Base-by-base conservation (phyloP, 2,797 vertebrate genomes). In the Lophius americanus region DNA sequence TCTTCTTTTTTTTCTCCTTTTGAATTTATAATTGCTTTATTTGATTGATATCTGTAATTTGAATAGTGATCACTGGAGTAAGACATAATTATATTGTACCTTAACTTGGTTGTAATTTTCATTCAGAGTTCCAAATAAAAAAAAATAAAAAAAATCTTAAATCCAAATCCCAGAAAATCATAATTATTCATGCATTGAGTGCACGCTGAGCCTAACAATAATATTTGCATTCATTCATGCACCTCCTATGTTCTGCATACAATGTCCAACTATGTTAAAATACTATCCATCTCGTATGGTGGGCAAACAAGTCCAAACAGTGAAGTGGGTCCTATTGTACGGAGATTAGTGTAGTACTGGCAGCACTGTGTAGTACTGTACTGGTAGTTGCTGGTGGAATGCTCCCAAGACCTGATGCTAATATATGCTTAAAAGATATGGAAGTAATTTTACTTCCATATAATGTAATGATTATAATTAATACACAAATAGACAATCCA, bases 1-100 rank as follows among this genome's bases (percentile, higher is more conserved):
- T 64, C 49, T 54, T 12, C 6, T 52, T 39, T 55, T 49, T 57
- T 64, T 55, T 49, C 53, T 64, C n/a, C 43, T 41, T 55, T 59
- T 44, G 41, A 12, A 13, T 3, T 36, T 47, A 44, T 38, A 62
- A 69, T 66, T 60, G 23, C 0, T 46, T 68, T 42, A 58, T 62
- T 41, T 44, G 23, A 64, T 73, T 35, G 7, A 2, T 44, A 68
- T 76, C 35, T 64, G n/a, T 51, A 37, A 42, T 8, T 14, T 49
- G 36, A 57, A 59, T n/a, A 47, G 12, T 51, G 46, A 39, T 63
- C 49, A 41, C 6, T 64, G n/a, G 5, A 64, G 48, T 36, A 35
- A 9, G 10, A 57, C 33, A 49, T 60, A 38, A 52, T 46, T 2
- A 38, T 49, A 32, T 64, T 73, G 39, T 3, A 35, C 41, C 48